Conservation (phyloP, 53 echinoderm and acorn worm genomes). For the Arbacia lixula region DNA sequence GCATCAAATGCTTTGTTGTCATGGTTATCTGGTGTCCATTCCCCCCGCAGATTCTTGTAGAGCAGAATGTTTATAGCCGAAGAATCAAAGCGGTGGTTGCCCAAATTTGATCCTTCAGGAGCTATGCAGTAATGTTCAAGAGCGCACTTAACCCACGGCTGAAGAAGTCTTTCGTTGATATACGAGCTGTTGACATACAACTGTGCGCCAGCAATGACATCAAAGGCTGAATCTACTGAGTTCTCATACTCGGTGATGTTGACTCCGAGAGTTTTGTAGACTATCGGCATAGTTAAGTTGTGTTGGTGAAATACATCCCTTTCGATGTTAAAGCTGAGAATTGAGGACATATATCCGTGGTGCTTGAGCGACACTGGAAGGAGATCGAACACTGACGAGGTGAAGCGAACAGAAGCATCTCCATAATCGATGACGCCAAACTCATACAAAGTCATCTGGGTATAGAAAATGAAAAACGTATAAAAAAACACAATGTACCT, state of each 20-base stretch:
- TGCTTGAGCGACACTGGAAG: conserved; percentile 61
- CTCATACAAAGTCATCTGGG: conserved; percentile 75
- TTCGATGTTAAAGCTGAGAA: conserved; percentile 68
- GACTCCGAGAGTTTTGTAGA: conserved; percentile 63
- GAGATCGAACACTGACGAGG: conserved; percentile 43
- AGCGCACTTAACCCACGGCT: conserved; percentile 62
- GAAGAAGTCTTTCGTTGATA: conserved; percentile 47
- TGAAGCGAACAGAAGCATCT: conserved; percentile 67
- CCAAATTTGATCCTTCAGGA: conserved; percentile 27
- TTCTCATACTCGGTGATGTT: conserved; percentile 52
- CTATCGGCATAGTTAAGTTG: conserved; percentile 39
- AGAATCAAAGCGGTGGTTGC: conserved; percentile 60
- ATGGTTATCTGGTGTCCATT: conserved; percentile 67
- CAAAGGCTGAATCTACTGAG: conserved; percentile 41
- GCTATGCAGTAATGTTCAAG: conserved; percentile 52
- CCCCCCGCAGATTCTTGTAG: conserved; percentile 65
- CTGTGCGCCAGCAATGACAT: conserved; percentile 63
- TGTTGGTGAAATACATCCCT: conserved; percentile 55
- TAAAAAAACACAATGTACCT: too few relatives aligned
- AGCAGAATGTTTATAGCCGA: conserved; percentile 61
- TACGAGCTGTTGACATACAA: conserved; percentile 69
- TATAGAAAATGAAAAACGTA: too few relatives aligned
- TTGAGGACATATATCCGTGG: conserved; percentile 72
- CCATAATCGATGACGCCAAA: conserved; percentile 83
- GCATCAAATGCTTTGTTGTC: conserved; percentile 48